Evolutionary conservation across 2,888 invertebrate genomes (phyloP).

Genomic region (Proisotoma minuta): DNA sequence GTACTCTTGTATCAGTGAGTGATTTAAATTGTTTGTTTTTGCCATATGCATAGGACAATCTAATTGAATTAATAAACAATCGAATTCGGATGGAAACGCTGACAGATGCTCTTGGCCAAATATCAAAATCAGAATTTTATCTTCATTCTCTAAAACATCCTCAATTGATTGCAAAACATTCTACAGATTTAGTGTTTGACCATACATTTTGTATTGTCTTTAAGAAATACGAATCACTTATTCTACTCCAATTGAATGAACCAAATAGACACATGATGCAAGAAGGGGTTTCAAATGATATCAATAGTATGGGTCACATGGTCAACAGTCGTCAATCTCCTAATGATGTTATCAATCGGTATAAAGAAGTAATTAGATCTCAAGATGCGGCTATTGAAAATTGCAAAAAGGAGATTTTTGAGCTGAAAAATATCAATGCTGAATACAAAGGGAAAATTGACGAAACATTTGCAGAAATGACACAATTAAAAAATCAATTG

Average conservation of each 20-base stretch:
- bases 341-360: conserved; percentile 45
- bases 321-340: conserved; percentile 44
- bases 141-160: conserved; percentile 89
- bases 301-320: conserved; percentile 38
- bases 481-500: conserved; percentile 46
- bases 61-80: conserved; percentile 78
- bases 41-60: conserved; percentile 56
- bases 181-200: conserved; percentile 80
- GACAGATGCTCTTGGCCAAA: conserved; percentile 75
- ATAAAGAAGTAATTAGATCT: conserved; percentile 44
- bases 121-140: conserved; percentile 85
- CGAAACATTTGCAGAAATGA: conserved; percentile 39
- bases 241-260: conserved; percentile 41
- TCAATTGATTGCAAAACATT: conserved; percentile 70
- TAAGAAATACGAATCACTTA: conserved; percentile 55
- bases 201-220: conserved; percentile 91
- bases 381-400: conserved; percentile 43
- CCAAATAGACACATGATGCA: conserved; percentile 22
- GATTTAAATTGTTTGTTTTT: conserved; percentile 12
- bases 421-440: conserved; percentile 27
- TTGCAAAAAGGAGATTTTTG: conserved; percentile 37
- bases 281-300: conserved; percentile 26
- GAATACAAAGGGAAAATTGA: conserved; percentile 37
- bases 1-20: conserved; percentile 4
- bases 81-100: conserved; percentile 86